These are phyloP conservation scores for Adelphocoris suturalis DNA, from an alignment of 2,888 invertebrate genomes.

Conservation along the genomic window DNA sequence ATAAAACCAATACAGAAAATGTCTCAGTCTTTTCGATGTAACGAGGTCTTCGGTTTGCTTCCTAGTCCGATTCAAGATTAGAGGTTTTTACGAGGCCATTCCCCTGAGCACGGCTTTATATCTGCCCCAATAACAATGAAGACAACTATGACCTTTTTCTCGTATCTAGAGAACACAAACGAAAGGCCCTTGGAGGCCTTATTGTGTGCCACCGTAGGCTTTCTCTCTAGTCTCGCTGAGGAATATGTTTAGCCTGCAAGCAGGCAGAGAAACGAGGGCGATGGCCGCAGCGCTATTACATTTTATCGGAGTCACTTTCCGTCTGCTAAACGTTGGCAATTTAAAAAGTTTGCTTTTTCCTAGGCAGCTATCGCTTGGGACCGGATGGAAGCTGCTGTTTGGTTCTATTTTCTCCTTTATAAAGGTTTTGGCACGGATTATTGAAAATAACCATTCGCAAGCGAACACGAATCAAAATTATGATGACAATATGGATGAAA, in stretches of 20 bases:
- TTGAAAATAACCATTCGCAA: no score
- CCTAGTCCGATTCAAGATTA: conserved; percentile 24
- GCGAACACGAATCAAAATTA: no score
- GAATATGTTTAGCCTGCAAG: conserved; percentile 50
- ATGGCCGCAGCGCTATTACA: conserved; percentile 14
- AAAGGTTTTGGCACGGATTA: no score
- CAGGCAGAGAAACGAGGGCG: conserved; percentile 1
- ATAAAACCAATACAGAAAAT: no score
- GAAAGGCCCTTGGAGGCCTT: background rate
- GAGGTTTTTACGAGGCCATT: conserved; percentile 45
- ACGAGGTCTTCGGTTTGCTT: conserved; percentile 4
- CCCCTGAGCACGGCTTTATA: conserved; percentile 27
- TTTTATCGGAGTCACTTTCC: conserved; percentile 57
- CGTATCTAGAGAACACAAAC: background rate
- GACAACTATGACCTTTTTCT: conserved; percentile 35
- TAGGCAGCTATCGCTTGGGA: background rate
- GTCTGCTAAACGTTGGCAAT: conserved; percentile 19
- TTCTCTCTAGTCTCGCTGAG: background rate
- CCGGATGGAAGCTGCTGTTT: conserved; percentile 2
- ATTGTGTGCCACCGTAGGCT: background rate
- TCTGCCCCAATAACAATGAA: conserved; percentile 33
- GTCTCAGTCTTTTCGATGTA: background rate
- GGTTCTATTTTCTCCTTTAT: background rate
- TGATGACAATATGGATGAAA: no score
- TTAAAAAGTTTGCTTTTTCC: conserved; percentile 57